Evolutionary conservation across 35 echinoderm and acorn worm genomes (phyloP).

Genomic region (Diadema setosum): DNA sequence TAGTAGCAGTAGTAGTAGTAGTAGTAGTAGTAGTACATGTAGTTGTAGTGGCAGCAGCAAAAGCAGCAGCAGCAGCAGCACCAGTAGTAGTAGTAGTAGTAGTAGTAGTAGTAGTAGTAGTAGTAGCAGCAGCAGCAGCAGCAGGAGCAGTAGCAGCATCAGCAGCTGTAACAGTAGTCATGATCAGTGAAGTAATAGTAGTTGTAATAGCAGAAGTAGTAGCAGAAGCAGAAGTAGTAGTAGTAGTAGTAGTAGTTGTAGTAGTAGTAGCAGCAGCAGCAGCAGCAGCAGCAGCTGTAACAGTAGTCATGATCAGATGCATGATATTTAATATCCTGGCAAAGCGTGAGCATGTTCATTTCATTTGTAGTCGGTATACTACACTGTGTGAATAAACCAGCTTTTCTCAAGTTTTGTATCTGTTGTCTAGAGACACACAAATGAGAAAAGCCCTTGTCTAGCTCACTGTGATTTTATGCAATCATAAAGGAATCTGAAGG

Average conservation of each 20-base stretch:
- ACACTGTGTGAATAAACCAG: too few relatives aligned
- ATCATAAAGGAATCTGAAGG: too few relatives aligned
- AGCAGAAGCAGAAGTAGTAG: background rate
- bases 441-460: too few relatives aligned
- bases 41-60: background rate
- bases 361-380: too few relatives aligned
- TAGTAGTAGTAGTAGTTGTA: background rate
- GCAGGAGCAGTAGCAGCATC: background rate
- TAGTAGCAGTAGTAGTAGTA: background rate
- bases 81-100: background rate
- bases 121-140: background rate
- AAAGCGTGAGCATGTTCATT: too few relatives aligned
- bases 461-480: too few relatives aligned
- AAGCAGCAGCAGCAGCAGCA: background rate
- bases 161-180: background rate
- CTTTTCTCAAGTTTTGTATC: too few relatives aligned
- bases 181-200: background rate
- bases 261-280: slow-evolving; percentile 33
- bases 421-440: too few relatives aligned
- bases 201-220: background rate
- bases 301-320: too few relatives aligned
- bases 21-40: background rate
- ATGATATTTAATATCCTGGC: too few relatives aligned
- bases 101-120: background rate
- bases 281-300: too few relatives aligned